Evolutionary conservation across 2,113 vertebrate genomes (phyloP).

Genomic region (Rhea pennata): DNA sequence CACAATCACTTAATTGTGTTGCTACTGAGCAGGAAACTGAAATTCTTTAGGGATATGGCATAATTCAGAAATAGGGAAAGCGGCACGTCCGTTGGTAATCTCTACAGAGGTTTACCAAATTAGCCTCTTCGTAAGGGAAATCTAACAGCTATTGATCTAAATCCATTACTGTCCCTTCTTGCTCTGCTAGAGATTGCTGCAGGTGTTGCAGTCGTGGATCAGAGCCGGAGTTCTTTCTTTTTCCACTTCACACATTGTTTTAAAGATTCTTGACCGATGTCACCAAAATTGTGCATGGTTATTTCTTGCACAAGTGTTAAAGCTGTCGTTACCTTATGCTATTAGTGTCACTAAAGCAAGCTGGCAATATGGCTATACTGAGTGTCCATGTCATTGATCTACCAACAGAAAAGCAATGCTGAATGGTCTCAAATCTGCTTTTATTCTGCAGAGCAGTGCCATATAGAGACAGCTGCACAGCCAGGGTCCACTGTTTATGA

Average conservation of each 20-base stretch:
- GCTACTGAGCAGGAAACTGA: background rate
- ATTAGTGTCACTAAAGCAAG: background rate
- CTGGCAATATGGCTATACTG: background rate
- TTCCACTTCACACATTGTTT: background rate
- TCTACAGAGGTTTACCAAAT: background rate
- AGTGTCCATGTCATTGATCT: background rate
- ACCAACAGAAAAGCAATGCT: background rate
- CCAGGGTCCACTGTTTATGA: background rate
- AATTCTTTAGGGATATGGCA: background rate
- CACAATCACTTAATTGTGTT: background rate
- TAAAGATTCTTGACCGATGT: background rate
- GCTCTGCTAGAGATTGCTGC: background rate
- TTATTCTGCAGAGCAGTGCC: background rate
- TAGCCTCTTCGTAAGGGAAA: background rate
- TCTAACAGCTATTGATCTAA: background rate
- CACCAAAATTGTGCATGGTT: background rate
- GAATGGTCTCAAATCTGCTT: background rate
- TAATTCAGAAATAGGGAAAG: background rate
- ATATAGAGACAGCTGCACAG: background rate
- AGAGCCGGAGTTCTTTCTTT: background rate
- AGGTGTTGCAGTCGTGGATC: background rate
- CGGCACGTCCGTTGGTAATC: background rate
- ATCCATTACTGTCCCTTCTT: background rate
- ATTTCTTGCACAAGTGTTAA: background rate
- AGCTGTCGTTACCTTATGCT: background rate